A percentile compares a stretch with the other conserved stretches of the same genome.
These are phyloP conservation scores for Macroramphosus scolopax DNA, from an alignment of 2,797 vertebrate species.

Conservation along the genomic window DNA sequence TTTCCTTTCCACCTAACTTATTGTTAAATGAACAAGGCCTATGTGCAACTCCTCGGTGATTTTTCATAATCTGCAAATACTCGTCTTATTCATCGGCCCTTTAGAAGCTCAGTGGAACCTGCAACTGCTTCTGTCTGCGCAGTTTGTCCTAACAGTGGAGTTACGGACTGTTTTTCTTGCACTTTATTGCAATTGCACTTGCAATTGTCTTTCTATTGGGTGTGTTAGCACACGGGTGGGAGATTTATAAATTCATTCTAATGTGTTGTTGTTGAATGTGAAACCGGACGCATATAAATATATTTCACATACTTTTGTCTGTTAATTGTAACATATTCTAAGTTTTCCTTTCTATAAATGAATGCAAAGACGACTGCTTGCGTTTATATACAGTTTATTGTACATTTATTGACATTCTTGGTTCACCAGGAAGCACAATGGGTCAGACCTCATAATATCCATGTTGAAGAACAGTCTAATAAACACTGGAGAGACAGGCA, in stretches of 20 bases:
- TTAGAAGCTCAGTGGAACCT: background rate
- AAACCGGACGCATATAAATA: no score
- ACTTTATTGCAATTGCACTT: no score
- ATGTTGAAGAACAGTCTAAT: conserved; percentile 29
- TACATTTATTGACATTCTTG: conserved; percentile 62
- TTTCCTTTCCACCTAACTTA: no score
- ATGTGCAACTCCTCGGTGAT: no score
- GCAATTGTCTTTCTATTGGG: no score
- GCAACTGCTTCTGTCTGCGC: conserved; percentile 13
- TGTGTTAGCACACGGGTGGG: no score
- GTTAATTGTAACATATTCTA: conserved; percentile 1
- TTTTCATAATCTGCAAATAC: no score
- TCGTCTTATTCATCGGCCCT: background rate
- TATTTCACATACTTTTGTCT: conserved; percentile 26
- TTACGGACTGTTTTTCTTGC: conserved; percentile 13
- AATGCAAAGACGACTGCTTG: conserved; percentile 15
- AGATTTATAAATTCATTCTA: no score
- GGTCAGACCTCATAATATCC: conserved; percentile 33
- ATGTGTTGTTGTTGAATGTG: no score
- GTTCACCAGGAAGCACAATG: conserved; percentile 33
- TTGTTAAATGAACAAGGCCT: no score
- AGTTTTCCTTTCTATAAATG: background rate
- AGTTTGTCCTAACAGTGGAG: conserved; percentile 3
- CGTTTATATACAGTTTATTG: conserved; percentile 74
- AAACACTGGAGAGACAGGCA: conserved; percentile 34